phyloP scores from a whole-genome alignment of 1,140 invertebrate genomes.

The Eumaeus atala region DNA sequence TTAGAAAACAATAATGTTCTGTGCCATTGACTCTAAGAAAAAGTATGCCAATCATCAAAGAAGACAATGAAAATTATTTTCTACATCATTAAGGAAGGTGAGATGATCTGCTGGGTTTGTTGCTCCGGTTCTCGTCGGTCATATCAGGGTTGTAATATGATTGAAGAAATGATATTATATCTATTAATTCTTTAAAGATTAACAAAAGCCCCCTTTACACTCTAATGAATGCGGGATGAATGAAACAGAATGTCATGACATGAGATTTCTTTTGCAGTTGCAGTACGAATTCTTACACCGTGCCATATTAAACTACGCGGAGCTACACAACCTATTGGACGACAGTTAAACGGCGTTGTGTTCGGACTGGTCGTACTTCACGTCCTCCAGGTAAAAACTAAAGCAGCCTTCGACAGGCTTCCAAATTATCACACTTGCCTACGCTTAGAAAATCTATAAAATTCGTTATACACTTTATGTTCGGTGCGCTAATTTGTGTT shows the following conservation, averaged over 20 bases:
- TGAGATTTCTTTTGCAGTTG: slow-evolving; percentile 77
- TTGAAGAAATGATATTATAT: too few species aligned
- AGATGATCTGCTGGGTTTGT: too few species aligned
- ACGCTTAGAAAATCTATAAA: background rate
- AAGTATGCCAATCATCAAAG: too few species aligned
- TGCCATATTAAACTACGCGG: slow-evolving; percentile 91
- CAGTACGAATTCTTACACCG: slow-evolving; percentile 94
- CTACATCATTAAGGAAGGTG: too few species aligned
- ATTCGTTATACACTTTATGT: background rate
- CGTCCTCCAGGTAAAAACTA: slow-evolving; percentile 1
- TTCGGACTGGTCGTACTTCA: background rate
- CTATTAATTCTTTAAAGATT: too few species aligned
- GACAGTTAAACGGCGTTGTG: slow-evolving; percentile 59
- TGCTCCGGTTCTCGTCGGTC: too few species aligned
- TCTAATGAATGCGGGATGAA: too few species aligned
- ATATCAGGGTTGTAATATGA: too few species aligned
- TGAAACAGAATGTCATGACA: background rate
- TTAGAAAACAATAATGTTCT: too few species aligned
- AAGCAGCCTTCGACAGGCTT: background rate
- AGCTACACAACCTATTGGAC: slow-evolving; percentile 82
- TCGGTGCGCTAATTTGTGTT: background rate
- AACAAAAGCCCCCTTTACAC: too few species aligned
- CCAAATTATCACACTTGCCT: slow-evolving; percentile 7
- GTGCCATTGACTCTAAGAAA: too few species aligned
- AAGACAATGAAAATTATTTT: too few species aligned